Evolutionary conservation across 2,797 vertebrate genomes (phyloP).

Genomic region (Heterohyrax brucei): DNA sequence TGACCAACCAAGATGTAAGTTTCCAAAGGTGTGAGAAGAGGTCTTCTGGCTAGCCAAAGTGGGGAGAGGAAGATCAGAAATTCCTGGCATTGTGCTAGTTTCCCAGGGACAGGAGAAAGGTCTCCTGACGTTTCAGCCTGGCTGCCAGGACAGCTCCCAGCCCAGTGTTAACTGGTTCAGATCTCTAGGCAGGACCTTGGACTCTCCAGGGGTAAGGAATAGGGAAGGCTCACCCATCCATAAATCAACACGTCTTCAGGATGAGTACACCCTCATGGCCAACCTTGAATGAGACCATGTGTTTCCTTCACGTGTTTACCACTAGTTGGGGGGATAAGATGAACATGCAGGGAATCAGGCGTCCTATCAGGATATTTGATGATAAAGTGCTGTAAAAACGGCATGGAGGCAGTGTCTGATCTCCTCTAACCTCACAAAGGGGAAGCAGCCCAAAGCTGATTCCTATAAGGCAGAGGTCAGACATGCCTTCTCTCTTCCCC

Average conservation of each 20-base stretch:
- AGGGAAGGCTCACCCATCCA: neutral
- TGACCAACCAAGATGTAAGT: slow-evolving; percentile 94
- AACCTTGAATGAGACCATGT: neutral
- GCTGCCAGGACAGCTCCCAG: neutral
- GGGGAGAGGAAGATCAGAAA: neutral
- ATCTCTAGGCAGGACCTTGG: neutral
- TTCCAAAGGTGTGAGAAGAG: slow-evolving; percentile 7
- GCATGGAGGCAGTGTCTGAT: no score
- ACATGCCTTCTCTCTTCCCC: no score
- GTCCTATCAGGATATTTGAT: neutral
- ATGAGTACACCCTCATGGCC: neutral
- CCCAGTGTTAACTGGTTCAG: neutral
- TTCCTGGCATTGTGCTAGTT: neutral
- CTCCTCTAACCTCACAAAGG: no score
- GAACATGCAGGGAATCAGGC: neutral
- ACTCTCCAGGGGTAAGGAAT: neutral
- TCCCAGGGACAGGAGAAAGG: no score
- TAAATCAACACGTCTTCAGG: neutral
- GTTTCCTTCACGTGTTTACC: neutral
- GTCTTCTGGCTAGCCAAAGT: neutral
- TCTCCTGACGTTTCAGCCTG: neutral
- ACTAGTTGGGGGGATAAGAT: neutral
- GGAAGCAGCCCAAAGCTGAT: no score
- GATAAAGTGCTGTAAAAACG: neutral
- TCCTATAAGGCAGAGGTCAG: no score